Conservation (phyloP, 2,113 vertebrate species). For the Vombatus ursinus region DNA sequence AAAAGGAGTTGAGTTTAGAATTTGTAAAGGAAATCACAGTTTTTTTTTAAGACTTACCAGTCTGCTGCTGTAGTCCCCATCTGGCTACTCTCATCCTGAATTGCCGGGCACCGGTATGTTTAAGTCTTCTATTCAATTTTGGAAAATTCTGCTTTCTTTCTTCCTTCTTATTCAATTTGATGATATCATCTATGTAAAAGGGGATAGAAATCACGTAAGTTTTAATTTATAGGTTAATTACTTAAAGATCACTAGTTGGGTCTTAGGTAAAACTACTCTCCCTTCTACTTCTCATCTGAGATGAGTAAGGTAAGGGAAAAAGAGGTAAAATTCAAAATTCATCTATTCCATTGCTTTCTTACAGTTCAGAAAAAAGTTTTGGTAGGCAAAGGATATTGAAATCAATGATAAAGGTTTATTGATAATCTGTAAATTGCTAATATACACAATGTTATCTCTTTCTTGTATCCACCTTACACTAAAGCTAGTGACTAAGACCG, state of each 20-base stretch:
- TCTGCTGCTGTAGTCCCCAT: constrained; percentile 84
- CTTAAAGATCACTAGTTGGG: constrained; percentile 38
- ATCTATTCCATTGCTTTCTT: background rate
- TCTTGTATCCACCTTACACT: background rate
- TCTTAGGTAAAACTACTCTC: constrained; percentile 17
- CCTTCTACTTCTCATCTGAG: constrained; percentile 16
- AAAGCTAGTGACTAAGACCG: background rate
- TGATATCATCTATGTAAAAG: constrained; percentile 92
- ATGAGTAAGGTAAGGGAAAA: constrained; percentile 12
- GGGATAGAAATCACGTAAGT: constrained; percentile 53
- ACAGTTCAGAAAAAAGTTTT: constrained; percentile 8
- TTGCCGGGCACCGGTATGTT: constrained; percentile 82
- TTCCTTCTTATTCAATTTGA: constrained; percentile 94
- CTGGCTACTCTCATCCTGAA: constrained; percentile 81
- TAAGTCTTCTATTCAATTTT: constrained; percentile 84
- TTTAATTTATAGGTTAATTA: constrained; percentile 52
- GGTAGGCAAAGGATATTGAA: constrained; percentile 30
- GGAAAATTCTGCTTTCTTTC: constrained; percentile 88
- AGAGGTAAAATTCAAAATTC: constrained; percentile 31
- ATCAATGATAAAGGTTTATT: constrained; percentile 31
- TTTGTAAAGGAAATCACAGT: constrained; percentile 2
- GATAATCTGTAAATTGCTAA: constrained; percentile 22
- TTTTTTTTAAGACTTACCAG: constrained; percentile 82
- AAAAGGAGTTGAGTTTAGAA: background rate
- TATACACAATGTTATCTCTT: background rate